Evolutionary conservation across 2,888 invertebrate genomes (phyloP), one percentile per base, ranked within the genome.

Genomic region (Rhorus exstirpatorius): DNA sequence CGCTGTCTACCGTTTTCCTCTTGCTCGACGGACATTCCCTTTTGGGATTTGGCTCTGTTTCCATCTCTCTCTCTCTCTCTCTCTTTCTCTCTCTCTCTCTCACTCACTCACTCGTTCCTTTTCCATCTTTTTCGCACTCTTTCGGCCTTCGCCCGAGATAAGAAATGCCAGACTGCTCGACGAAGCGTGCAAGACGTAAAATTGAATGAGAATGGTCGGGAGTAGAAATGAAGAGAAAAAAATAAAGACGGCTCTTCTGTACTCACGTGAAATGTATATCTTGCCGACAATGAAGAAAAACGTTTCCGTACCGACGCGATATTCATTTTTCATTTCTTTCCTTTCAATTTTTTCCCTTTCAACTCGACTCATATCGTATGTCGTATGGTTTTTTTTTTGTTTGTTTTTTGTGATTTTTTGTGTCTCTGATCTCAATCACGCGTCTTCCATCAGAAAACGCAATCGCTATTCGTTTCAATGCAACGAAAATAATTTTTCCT

Each of bases 151-250:
- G 46, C 44, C 10, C 19, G 24, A 35, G 71, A 81, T 79, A 81
- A 79, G 71, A 79, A 71, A 61, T 46, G 58, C 41, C 49, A 35
- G 75, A 46, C 53, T 67, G 67, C 46, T 79, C 63, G 76, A 70
- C 72, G 55, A 58, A 84, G 72, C 79, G 63, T 75, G 41, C 26
- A n/a, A 63, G 14, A 67, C 68, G 63, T 76, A 79, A 83, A 81
- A 81, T 81, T 82, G 63, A 82, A 82, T 82, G 76, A 72, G 70
- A 74, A 71, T 74, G 61, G 60, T 41, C 44, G 51, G 17, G 61
- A 21, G 12, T 21, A 38, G 19, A 46, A 17, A 68, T 8, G 49
- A 60, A 10, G 24, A 55, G 49, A 51, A 51, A 67, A 53, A 70
- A 14, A 70, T 2, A 41, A 60, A 41, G 7, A 44, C n/a, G 60